phyloP scores from a whole-genome alignment of 2,797 vertebrate genomes.

The Etheostoma nigrum region DNA sequence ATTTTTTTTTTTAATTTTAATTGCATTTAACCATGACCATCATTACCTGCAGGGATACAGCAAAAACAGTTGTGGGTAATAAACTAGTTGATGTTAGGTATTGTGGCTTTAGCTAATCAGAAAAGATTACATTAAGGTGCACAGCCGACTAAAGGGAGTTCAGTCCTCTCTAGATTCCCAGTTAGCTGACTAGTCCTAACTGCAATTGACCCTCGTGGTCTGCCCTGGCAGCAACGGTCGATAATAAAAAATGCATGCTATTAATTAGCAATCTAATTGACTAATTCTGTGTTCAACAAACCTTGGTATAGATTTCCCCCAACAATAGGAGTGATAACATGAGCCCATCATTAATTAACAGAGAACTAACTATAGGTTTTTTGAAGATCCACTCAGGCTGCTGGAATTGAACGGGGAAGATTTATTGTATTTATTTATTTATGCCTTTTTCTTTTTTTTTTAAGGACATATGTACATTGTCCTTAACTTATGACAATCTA shows the following conservation, averaged over 20 bases:
- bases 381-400: constrained; percentile 31
- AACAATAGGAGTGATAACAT: constrained; percentile 69
- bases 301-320: constrained; percentile 65
- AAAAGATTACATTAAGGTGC: constrained; percentile 63
- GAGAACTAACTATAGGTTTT: constrained; percentile 48
- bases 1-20: not conserved
- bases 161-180: constrained; percentile 27
- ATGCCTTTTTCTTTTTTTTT: not conserved
- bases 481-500: not conserved
- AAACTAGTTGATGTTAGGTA: constrained; percentile 57
- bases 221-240: constrained; percentile 46
- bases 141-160: constrained; percentile 21
- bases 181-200: constrained; percentile 52
- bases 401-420: constrained; percentile 23
- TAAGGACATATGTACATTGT: not conserved
- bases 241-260: constrained; percentile 69
- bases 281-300: constrained; percentile 76
- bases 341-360: constrained; percentile 67
- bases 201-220: constrained; percentile 46
- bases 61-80: constrained; percentile 45
- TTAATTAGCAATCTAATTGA: constrained; percentile 77
- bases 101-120: constrained; percentile 51
- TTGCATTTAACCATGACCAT: not conserved
- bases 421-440: constrained; percentile 10
- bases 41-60: not conserved